These are phyloP conservation scores for Stegastes partitus DNA, from an alignment of 2,113 vertebrate genomes.

Conservation along the genomic window DNA sequence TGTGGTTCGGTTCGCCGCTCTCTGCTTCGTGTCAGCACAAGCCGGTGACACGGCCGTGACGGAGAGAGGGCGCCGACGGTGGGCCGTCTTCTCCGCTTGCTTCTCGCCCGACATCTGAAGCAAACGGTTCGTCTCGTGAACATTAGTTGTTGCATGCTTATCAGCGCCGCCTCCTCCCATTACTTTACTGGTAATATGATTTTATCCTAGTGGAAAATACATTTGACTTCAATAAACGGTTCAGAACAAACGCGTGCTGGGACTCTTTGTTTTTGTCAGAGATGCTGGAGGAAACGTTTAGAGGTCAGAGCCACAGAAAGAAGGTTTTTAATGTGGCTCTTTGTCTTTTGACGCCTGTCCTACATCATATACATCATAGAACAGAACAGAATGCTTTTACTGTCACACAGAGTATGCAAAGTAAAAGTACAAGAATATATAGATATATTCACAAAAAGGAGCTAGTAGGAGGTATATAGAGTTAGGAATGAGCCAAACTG, in stretches of 20 bases:
- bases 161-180: slow-evolving; percentile 34
- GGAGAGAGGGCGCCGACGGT: slow-evolving; percentile 7
- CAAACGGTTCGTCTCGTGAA: slow-evolving; percentile 74
- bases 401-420: too few species aligned
- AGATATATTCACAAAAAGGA: too few species aligned
- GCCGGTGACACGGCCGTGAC: slow-evolving; percentile 25
- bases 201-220: slow-evolving; percentile 71
- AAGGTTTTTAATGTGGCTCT: too few species aligned
- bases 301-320: too few species aligned
- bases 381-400: too few species aligned
- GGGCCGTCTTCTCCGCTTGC: slow-evolving; percentile 37
- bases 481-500: too few species aligned
- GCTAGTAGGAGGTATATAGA: too few species aligned
- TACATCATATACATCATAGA: too few species aligned
- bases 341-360: too few species aligned
- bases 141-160: slow-evolving; percentile 84
- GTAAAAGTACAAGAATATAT: too few species aligned
- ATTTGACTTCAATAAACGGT: slow-evolving; percentile 83
- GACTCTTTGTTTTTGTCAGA: slow-evolving; percentile 12
- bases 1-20: slow-evolving; percentile 66
- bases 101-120: slow-evolving; percentile 55
- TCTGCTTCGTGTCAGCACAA: slow-evolving; percentile 63
- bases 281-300: too few species aligned
- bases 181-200: slow-evolving; percentile 77
- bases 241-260: slow-evolving; percentile 64